phyloP scores from a whole-genome alignment of 2,113 vertebrate species.

The Takifugu bimaculatus region DNA sequence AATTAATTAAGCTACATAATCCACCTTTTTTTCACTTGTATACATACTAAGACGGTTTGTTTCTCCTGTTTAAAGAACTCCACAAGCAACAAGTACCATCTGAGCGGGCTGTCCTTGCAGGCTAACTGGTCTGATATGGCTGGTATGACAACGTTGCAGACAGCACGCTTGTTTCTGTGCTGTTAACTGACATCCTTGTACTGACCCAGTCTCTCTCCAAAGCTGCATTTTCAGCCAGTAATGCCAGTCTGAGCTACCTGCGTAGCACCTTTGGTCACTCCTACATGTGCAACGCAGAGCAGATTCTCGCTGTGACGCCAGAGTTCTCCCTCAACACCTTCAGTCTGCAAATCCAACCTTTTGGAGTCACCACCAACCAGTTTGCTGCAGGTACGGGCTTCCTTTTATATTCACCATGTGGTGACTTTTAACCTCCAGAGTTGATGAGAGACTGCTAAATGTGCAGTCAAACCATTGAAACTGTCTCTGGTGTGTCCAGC shows the following conservation, averaged over 20 bases:
- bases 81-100: conserved; percentile 69
- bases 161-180: not conserved
- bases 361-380: conserved; percentile 77
- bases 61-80: conserved; percentile 63
- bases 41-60: not conserved
- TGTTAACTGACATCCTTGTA: not conserved
- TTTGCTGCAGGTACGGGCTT: conserved; percentile 84
- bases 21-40: not conserved
- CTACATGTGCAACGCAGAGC: conserved; percentile 85
- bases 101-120: conserved; percentile 57
- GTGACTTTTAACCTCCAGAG: too few species aligned
- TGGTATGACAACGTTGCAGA: conserved; percentile 35
- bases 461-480: too few species aligned
- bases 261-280: conserved; percentile 83
- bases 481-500: conserved; percentile 63
- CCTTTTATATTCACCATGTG: not conserved
- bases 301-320: conserved; percentile 71
- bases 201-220: conserved; percentile 3
- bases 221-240: conserved; percentile 59
- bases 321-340: conserved; percentile 81
- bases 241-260: conserved; percentile 79
- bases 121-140: conserved; percentile 62
- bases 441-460: not conserved
- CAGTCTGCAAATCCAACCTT: conserved; percentile 85
- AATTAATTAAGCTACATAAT: not conserved